Conservation (phyloP, 2,797 vertebrate genomes). For the Pipistrellus pipistrellus region DNA sequence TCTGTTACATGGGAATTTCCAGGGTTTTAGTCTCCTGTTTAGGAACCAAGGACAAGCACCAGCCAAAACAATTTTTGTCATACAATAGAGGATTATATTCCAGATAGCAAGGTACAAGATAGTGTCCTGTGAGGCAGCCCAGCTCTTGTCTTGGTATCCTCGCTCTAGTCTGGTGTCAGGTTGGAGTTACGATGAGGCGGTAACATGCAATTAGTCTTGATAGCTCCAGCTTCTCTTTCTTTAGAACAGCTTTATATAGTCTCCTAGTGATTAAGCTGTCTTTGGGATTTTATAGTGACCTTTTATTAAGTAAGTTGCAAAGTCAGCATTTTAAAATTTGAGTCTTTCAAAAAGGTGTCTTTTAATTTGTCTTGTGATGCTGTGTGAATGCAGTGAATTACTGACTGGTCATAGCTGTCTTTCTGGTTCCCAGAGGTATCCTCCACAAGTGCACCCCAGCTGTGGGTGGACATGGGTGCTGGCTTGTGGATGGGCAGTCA, state of each 20-base stretch:
- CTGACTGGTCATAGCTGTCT: background rate
- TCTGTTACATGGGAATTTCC: background rate
- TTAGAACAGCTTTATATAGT: conserved; percentile 61
- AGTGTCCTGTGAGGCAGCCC: background rate
- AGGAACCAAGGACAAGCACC: background rate
- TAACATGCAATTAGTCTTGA: background rate
- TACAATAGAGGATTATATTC: background rate
- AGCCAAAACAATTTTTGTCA: background rate
- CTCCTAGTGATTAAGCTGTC: conserved; percentile 40
- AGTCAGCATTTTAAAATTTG: conserved; percentile 27
- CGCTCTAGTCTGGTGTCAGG: background rate
- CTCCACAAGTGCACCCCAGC: background rate
- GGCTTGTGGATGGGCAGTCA: background rate
- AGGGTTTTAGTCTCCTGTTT: background rate
- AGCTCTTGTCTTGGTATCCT: background rate
- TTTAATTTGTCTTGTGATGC: background rate
- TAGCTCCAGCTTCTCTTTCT: conserved; percentile 4
- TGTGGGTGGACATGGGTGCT: background rate
- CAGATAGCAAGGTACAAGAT: background rate
- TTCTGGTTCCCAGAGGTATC: background rate
- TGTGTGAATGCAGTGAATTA: background rate
- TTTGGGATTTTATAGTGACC: conserved; percentile 56
- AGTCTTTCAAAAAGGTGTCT: background rate
- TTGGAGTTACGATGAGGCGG: background rate
- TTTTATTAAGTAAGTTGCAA: conserved; percentile 34